phyloP scores from a whole-genome alignment of 2,797 vertebrate genomes.

The Sebastes variabilis region DNA sequence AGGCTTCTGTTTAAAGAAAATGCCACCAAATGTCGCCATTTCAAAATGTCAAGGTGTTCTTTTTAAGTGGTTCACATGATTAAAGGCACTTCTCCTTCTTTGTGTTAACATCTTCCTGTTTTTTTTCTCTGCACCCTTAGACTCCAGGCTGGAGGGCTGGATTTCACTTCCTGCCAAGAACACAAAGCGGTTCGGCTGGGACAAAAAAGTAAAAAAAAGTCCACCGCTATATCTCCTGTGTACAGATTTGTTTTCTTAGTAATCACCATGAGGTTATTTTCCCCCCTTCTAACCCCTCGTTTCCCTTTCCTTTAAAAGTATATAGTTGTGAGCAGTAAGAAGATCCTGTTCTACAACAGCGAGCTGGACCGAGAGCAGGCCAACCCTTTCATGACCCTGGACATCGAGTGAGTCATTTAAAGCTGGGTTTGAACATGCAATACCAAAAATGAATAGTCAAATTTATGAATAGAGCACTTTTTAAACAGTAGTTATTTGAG shows the following conservation, averaged over 20 bases:
- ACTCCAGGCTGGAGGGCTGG: slow-evolving; percentile 93
- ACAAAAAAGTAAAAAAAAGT: slow-evolving; percentile 89
- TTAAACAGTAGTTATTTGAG: too few relatives aligned
- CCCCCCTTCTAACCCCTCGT: background rate
- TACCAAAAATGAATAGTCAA: too few relatives aligned
- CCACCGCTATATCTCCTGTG: background rate
- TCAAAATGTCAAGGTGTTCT: slow-evolving; percentile 54
- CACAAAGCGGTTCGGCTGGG: slow-evolving; percentile 96
- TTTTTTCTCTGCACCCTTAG: slow-evolving; percentile 67
- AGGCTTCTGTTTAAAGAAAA: slow-evolving; percentile 33
- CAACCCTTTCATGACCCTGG: slow-evolving; percentile 96
- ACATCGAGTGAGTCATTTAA: slow-evolving; percentile 93
- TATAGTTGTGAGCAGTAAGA: slow-evolving; percentile 98
- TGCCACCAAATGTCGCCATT: slow-evolving; percentile 8
- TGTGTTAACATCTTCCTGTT: slow-evolving; percentile 40
- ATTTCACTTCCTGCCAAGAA: slow-evolving; percentile 92
- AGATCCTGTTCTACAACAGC: slow-evolving; percentile 96
- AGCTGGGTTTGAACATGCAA: background rate
- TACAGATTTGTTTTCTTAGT: slow-evolving; percentile 2
- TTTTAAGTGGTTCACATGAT: slow-evolving; percentile 27
- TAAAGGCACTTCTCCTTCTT: slow-evolving; percentile 18
- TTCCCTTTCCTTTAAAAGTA: slow-evolving; percentile 80
- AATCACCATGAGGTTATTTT: background rate
- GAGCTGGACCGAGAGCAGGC: slow-evolving; percentile 93
- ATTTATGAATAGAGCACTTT: too few relatives aligned